Percentiles rank a stretch among this genome's conserved stretches.
Evolutionary conservation across 2,888 invertebrate species (phyloP).

Genomic region (Metacarcinus magister): DNA sequence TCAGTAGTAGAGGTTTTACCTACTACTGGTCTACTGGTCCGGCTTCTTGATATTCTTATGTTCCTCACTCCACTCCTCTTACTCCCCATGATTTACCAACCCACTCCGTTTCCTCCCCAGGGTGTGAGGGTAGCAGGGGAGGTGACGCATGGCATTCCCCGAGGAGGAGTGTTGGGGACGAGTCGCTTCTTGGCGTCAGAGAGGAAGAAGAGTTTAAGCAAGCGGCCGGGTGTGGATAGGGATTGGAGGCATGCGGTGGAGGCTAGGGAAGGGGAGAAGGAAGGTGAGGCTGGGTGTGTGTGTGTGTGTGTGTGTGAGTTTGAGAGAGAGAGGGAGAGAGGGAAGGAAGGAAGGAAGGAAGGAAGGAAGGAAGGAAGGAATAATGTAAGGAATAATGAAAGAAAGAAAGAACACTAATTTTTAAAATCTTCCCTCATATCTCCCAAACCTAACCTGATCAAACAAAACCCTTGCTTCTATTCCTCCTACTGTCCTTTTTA

Average conservation of each 20-base stretch:
- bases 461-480: too few species aligned
- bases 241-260: slow-evolving; percentile 71
- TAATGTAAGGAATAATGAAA: not conserved
- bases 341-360: not conserved
- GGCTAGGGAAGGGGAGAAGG: not conserved
- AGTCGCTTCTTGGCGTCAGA: slow-evolving; percentile 36
- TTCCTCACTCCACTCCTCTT: not conserved
- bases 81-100: not conserved
- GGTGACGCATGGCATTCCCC: not conserved
- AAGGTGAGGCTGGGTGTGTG: not conserved
- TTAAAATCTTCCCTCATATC: too few species aligned
- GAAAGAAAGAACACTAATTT: not conserved
- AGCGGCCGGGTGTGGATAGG: slow-evolving; percentile 68
- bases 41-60: not conserved
- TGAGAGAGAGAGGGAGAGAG: not conserved
- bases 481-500: too few species aligned
- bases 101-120: not conserved
- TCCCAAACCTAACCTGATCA: too few species aligned
- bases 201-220: slow-evolving; percentile 69
- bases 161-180: not conserved
- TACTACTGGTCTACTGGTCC: too few species aligned
- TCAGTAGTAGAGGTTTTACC: too few species aligned
- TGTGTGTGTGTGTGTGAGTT: not conserved
- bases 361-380: not conserved
- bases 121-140: not conserved